Conservation (phyloP, 1,140 invertebrate genomes). For the Streblospio benedicti region DNA sequence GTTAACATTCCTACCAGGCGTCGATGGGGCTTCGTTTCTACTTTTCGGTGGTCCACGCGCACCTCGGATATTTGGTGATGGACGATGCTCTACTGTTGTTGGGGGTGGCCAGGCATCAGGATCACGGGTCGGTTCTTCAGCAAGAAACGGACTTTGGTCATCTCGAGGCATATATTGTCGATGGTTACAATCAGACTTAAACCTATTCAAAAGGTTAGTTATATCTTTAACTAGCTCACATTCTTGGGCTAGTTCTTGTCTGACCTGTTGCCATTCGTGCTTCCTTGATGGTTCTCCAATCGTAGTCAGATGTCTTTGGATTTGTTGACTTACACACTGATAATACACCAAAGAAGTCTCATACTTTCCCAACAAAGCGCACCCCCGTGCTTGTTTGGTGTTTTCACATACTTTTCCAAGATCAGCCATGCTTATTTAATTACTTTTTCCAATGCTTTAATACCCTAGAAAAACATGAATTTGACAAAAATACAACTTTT, state of each 20-base stretch:
- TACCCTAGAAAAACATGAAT: no score
- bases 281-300: slow-evolving; percentile 71
- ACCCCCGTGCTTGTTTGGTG: slow-evolving; percentile 78
- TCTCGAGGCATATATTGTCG: slow-evolving; percentile 16
- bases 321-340: slow-evolving; percentile 82
- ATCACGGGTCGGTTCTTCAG: slow-evolving; percentile 57
- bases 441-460: no score
- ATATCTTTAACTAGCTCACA: slow-evolving; percentile 82
- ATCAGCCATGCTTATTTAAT: no score
- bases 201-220: slow-evolving; percentile 58
- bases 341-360: slow-evolving; percentile 90
- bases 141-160: slow-evolving; percentile 1
- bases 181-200: slow-evolving; percentile 51
- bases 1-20: slow-evolving; percentile 19
- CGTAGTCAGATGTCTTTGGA: slow-evolving; percentile 70
- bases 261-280: slow-evolving; percentile 82
- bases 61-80: slow-evolving; percentile 32
- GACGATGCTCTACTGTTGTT: slow-evolving; percentile 63
- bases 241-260: slow-evolving; percentile 79
- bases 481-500: no score
- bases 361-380: slow-evolving; percentile 89
- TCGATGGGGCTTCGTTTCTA: no score
- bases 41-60: no score
- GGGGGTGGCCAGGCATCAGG: slow-evolving; percentile 76
- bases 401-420: slow-evolving; percentile 42